Evolutionary conservation across 2,797 vertebrate genomes (phyloP).

Genomic region (Falco concolor): DNA sequence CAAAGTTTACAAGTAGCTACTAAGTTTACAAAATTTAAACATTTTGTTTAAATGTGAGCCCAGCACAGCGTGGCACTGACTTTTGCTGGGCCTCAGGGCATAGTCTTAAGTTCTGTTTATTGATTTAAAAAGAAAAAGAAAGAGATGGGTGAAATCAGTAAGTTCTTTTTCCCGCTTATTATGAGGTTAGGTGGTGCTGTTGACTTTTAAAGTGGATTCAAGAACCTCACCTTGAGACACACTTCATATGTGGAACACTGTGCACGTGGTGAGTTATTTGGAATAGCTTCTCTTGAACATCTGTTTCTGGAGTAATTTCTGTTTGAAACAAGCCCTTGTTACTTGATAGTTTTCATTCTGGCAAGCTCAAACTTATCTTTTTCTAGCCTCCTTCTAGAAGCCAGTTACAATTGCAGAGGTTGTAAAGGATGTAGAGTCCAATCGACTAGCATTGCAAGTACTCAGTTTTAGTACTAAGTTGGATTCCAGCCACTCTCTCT

Average conservation of each 20-base stretch:
- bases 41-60: not conserved
- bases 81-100: not conserved
- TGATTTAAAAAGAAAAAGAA: not conserved
- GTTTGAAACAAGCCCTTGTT: not conserved
- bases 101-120: not conserved
- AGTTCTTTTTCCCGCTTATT: not conserved
- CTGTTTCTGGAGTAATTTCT: not conserved
- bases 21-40: too few relatives aligned
- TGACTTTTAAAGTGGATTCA: not conserved
- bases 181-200: not conserved
- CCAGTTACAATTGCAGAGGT: not conserved
- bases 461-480: not conserved
- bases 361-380: not conserved
- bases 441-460: not conserved
- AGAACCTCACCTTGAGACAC: not conserved
- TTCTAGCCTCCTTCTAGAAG: not conserved
- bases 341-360: not conserved
- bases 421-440: not conserved
- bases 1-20: too few relatives aligned
- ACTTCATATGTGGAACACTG: not conserved
- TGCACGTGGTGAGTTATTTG: not conserved
- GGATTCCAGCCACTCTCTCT: not conserved
- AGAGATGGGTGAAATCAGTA: not conserved
- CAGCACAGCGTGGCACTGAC: not conserved
- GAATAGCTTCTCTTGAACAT: not conserved